phyloP scores from a whole-genome alignment of 2,113 vertebrate genomes.

The Erythrolamprus reginae region DNA sequence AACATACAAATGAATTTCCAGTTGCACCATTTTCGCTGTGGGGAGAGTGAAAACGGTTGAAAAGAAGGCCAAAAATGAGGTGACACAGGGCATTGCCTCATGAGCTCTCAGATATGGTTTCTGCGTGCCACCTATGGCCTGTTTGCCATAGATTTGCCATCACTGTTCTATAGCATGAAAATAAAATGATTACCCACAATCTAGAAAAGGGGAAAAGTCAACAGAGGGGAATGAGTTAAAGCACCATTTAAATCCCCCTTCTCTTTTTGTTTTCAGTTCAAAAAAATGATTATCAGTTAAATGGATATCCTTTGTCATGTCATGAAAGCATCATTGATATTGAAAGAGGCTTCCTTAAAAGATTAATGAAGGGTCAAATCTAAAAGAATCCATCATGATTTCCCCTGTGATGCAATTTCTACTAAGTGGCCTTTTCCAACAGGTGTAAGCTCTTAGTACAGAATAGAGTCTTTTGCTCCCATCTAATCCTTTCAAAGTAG shows the following conservation, averaged over 20 bases:
- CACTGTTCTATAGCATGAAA: neutral
- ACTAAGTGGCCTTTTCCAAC: slow-evolving; percentile 38
- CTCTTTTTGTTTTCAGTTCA: neutral
- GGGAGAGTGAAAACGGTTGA: no score
- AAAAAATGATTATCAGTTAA: neutral
- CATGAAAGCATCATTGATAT: neutral
- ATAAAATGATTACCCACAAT: neutral
- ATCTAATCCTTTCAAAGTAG: slow-evolving; percentile 41
- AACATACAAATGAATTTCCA: no score
- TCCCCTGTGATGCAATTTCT: neutral
- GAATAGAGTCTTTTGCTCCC: slow-evolving; percentile 51
- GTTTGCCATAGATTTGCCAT: no score
- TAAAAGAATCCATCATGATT: slow-evolving; percentile 5
- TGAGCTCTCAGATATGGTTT: no score
- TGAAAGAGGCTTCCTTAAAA: neutral
- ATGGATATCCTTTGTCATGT: neutral
- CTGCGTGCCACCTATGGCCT: no score
- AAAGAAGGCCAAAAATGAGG: no score
- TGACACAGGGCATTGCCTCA: no score
- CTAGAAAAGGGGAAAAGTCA: neutral
- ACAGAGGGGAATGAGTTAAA: neutral
- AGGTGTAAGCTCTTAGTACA: slow-evolving; percentile 43
- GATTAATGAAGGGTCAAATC: neutral
- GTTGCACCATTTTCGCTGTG: no score
- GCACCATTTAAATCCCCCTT: neutral